Evolutionary conservation across 2,888 invertebrate genomes (phyloP).

Genomic region (Leistus spinibarbis): DNA sequence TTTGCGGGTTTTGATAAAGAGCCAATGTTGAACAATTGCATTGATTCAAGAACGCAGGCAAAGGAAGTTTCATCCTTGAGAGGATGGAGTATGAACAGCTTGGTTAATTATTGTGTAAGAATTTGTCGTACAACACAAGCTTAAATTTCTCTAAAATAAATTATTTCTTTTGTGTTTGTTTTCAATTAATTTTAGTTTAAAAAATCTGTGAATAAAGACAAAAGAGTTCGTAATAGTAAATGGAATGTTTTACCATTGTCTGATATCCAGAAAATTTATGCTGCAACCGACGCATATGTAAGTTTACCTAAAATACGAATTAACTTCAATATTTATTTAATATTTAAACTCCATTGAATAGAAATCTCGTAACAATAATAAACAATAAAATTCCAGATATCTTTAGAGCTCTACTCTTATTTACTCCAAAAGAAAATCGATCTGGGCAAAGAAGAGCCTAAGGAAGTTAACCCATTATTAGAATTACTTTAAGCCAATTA

Average conservation of each 20-base stretch:
- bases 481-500: conserved; percentile 21
- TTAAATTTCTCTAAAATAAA: conserved; percentile 7
- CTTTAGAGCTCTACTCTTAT: conserved; percentile 44
- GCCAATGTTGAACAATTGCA: conserved; percentile 62
- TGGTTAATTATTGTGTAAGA: conserved; percentile 62
- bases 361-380: conserved; percentile 8
- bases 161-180: conserved; percentile 8
- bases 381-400: conserved; percentile 43
- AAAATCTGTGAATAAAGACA: conserved; percentile 62
- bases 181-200: conserved; percentile 55
- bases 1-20: conserved; percentile 63
- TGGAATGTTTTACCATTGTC: conserved; percentile 65
- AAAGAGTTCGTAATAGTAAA: conserved; percentile 64
- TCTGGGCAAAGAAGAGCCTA: conserved; percentile 26
- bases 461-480: conserved; percentile 20
- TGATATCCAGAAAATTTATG: conserved; percentile 63
- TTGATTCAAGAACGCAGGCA: conserved; percentile 65
- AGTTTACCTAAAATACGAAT: conserved; percentile 46
- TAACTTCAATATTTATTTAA: no score
- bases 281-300: conserved; percentile 71
- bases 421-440: conserved; percentile 31
- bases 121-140: no score
- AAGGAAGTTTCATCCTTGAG: conserved; percentile 60
- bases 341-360: no score
- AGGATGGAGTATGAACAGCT: conserved; percentile 66